Conservation (phyloP, 2,888 invertebrate species). For the Chymomyza procnemis region DNA sequence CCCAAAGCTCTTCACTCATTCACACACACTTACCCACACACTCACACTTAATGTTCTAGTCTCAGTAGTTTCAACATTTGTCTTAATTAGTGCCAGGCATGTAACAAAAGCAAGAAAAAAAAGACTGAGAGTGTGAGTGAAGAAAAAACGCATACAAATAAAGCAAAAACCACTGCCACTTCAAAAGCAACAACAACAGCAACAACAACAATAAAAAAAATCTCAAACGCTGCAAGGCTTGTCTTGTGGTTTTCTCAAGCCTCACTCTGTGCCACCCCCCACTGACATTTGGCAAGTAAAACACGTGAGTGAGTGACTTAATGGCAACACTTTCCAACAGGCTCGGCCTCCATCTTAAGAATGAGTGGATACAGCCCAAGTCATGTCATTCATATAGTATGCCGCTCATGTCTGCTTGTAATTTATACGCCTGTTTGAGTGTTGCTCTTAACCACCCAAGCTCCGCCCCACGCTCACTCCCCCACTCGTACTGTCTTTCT, state of each 20-base stretch:
- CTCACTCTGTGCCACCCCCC: not conserved
- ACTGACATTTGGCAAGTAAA: not conserved
- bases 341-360: not conserved
- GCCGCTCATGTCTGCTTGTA: slow-evolving; percentile 53
- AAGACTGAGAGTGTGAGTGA: too few species aligned
- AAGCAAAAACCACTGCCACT: slow-evolving; percentile 24
- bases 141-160: not conserved
- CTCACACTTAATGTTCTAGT: slow-evolving; percentile 34
- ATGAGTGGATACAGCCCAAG: slow-evolving; percentile 4
- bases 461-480: not conserved
- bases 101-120: not conserved
- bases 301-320: slow-evolving; percentile 44
- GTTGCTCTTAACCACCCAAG: slow-evolving; percentile 10
- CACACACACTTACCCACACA: not conserved
- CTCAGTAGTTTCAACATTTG: slow-evolving; percentile 60
- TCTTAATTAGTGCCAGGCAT: slow-evolving; percentile 56
- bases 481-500: not conserved
- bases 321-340: slow-evolving; percentile 39
- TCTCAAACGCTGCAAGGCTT: not conserved
- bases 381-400: slow-evolving; percentile 20
- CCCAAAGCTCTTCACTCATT: not conserved
- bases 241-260: not conserved
- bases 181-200: slow-evolving; percentile 22
- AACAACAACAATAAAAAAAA: not conserved
- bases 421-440: slow-evolving; percentile 57